phyloP scores from a whole-genome alignment of 1,140 invertebrate genomes.

The Monomorium pharaonis region DNA sequence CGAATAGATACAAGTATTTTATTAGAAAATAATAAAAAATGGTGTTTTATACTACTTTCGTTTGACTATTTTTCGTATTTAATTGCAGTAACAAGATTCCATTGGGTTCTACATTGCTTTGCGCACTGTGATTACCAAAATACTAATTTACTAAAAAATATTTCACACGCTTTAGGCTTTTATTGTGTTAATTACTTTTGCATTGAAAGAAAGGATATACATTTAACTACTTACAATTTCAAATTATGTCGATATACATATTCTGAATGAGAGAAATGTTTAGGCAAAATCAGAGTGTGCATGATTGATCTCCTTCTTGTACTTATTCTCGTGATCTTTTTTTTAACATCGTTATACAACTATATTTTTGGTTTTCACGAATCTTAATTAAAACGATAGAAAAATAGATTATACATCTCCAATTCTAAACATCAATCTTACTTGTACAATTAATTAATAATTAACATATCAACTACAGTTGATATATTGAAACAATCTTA shows the following conservation, averaged over 20 bases:
- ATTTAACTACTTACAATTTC: background rate
- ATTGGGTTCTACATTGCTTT: background rate
- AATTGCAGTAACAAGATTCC: background rate
- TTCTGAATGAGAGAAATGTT: background rate
- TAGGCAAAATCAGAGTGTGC: background rate
- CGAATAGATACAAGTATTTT: conserved; percentile 10
- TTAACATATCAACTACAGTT: conserved; percentile 18
- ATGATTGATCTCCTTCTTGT: background rate
- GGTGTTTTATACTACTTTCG: conserved; percentile 44
- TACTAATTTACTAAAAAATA: conserved; percentile 62
- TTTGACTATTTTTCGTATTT: conserved; percentile 28
- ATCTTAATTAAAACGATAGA: conserved; percentile 65
- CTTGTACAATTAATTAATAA: conserved; percentile 60
- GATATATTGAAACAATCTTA: conserved; percentile 20
- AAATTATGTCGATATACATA: conserved; percentile 32
- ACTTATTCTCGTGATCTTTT: conserved; percentile 19
- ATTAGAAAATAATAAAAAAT: conserved; percentile 19
- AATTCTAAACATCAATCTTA: conserved; percentile 55
- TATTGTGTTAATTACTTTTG: conserved; percentile 53
- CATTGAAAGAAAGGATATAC: conserved; percentile 35
- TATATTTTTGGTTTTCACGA: conserved; percentile 59
- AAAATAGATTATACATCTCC: conserved; percentile 70
- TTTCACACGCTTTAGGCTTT: conserved; percentile 50
- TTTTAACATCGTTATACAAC: conserved; percentile 39
- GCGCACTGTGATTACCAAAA: conserved; percentile 35